Percentiles rank a stretch among this genome's conserved stretches.
Conservation (phyloP, 1,140 invertebrate species). For the Drosophila bipectinata region DNA sequence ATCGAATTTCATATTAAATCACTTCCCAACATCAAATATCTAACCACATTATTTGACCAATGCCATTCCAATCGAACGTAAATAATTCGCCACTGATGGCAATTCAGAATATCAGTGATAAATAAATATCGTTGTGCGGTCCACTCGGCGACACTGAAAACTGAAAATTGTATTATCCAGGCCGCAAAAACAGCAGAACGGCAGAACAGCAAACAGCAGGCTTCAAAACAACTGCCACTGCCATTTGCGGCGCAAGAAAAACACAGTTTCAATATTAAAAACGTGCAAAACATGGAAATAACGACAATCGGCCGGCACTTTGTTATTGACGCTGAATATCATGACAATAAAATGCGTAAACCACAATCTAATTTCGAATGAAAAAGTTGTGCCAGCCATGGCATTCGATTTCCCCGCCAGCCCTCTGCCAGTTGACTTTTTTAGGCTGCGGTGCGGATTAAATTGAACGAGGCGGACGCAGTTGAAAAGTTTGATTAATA, state of each 20-base stretch:
- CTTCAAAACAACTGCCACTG: slow-evolving; percentile 23
- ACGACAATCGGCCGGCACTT: slow-evolving; percentile 22
- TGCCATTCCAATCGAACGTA: slow-evolving; percentile 7
- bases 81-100: slow-evolving; percentile 34
- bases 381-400: slow-evolving; percentile 3
- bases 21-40: slow-evolving; percentile 2
- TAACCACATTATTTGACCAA: slow-evolving; percentile 36
- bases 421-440: neutral
- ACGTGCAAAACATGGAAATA: slow-evolving; percentile 35
- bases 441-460: slow-evolving; percentile 8
- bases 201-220: neutral
- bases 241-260: slow-evolving; percentile 1
- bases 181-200: slow-evolving; percentile 14
- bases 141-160: slow-evolving; percentile 18
- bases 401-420: slow-evolving; percentile 22
- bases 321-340: slow-evolving; percentile 40
- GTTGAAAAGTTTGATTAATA: slow-evolving; percentile 38
- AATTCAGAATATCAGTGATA: slow-evolving; percentile 32
- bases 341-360: slow-evolving; percentile 31
- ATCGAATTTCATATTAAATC: neutral
- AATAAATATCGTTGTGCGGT: slow-evolving; percentile 30
- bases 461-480: slow-evolving; percentile 9
- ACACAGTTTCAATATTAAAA: slow-evolving; percentile 38
- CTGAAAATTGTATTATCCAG: slow-evolving; percentile 36
- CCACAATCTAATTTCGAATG: slow-evolving; percentile 32